These are phyloP conservation scores for Ceratotherium simum DNA, from an alignment of 2,113 vertebrate genomes.

Conservation along the genomic window DNA sequence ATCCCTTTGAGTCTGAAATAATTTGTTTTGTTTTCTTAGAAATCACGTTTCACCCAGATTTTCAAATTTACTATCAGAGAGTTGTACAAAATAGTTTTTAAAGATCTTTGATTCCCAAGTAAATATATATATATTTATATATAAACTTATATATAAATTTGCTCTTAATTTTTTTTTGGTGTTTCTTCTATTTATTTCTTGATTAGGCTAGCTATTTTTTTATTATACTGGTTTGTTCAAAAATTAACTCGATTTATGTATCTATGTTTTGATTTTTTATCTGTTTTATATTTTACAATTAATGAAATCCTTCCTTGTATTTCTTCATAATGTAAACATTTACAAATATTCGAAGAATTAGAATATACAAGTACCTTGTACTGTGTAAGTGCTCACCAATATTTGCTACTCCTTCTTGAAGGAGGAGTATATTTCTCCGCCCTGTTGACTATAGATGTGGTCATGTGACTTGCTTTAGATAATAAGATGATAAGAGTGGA, in stretches of 20 bases:
- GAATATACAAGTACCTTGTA: background rate
- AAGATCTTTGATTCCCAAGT: background rate
- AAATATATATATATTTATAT: background rate
- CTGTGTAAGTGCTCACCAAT: background rate
- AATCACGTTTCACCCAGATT: conserved; percentile 19
- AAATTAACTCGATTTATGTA: background rate
- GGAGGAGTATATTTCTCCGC: background rate
- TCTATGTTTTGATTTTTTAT: background rate
- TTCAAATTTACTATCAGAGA: background rate
- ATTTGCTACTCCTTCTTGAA: background rate
- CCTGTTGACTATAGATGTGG: background rate
- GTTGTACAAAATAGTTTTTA: background rate
- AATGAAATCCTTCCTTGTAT: background rate
- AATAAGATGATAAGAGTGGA: background rate
- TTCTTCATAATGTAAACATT: background rate
- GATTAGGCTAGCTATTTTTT: background rate
- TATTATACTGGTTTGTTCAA: background rate
- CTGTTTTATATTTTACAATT: background rate
- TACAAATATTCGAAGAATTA: background rate
- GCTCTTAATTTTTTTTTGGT: background rate
- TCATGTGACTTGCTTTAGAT: background rate
- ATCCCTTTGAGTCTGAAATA: background rate
- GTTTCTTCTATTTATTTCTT: background rate
- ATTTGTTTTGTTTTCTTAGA: conserved; percentile 4
- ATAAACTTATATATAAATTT: background rate